Evolutionary conservation across 2,113 vertebrate genomes (phyloP), one percentile per base, ranked within the genome.

Genomic region (Dunckerocampus dactyliophorus): DNA sequence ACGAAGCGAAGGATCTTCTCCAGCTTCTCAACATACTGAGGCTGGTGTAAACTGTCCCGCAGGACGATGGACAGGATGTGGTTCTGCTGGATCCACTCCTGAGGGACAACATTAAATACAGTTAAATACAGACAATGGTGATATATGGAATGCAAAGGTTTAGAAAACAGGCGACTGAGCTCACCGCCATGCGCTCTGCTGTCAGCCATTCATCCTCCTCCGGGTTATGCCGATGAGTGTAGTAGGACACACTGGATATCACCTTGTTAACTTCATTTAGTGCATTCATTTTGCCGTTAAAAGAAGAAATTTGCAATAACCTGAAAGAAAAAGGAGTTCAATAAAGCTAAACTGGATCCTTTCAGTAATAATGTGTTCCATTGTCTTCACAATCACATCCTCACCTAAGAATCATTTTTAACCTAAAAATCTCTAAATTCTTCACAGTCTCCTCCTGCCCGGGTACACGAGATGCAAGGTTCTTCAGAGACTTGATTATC

Each of bases 331-430:
- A 79, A 65, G 46, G 8, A 50, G 3, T 47, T 59, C 39, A 1
- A 59, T 1, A 60, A 59, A 1, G 21, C 48, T 24, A 62, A 37
- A 19, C 58, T 5, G 39, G 31, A 46, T 59, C 2, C 43, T n/a
- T 37, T 39, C 9, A 21, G 20, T 12, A 45, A 4, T 7, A 10
- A 57, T 24, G 20, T 45, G 37, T 8, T 15, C 37, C 13, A 22
- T 12, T 59, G n/a, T 17, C 56, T n/a, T 45, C 6, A 6, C 22
- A 58, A 1, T 13, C 19, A 59, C 8, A 37, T 67, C 51, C 94
- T 95, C 87, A 97, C 97, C 97, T 98, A 95, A 99, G 96, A 90
- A 99, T 99, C 97, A 99, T 99, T 97, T 99, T 99, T 93, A 99
- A 94, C 76, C 97, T 97, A 96, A 99, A 98, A 92, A 99, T 99